Percentiles rank a stretch among this genome's conserved stretches.
These are phyloP conservation scores for Nasonia giraulti DNA, from an alignment of 1,140 invertebrate species.

Conservation along the genomic window DNA sequence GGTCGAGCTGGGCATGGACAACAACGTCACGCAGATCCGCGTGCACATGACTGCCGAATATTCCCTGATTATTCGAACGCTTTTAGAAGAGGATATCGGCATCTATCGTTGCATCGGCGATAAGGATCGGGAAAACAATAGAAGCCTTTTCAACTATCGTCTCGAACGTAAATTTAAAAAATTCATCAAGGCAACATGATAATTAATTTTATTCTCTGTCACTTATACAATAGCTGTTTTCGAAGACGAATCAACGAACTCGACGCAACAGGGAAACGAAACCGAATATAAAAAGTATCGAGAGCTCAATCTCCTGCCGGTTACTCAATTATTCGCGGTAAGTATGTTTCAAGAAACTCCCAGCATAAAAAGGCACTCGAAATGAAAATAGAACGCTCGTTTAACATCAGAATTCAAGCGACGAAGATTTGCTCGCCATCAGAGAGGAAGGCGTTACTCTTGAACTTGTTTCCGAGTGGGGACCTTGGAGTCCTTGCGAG, in stretches of 20 bases:
- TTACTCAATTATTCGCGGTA: conserved; percentile 65
- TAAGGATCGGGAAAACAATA: conserved; percentile 60
- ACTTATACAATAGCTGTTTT: conserved; percentile 59
- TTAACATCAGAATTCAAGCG: conserved; percentile 61
- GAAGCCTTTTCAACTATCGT: conserved; percentile 72
- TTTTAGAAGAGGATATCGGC: conserved; percentile 67
- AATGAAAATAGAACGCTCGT: neutral
- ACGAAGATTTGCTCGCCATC: conserved; percentile 62
- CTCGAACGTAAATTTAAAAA: conserved; percentile 68
- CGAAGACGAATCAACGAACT: conserved; percentile 54
- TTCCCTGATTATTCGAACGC: conserved; percentile 69
- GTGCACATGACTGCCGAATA: conserved; percentile 69
- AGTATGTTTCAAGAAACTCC: conserved; percentile 42
- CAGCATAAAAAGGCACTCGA: neutral
- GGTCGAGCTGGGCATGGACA: conserved; percentile 73
- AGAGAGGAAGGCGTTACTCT: conserved; percentile 64
- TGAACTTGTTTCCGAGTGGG: conserved; percentile 67
- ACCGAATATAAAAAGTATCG: conserved; percentile 73
- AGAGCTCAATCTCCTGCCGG: conserved; percentile 69
- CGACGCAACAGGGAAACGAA: conserved; percentile 58
- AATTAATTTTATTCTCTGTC: conserved; percentile 31
- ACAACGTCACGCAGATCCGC: conserved; percentile 69
- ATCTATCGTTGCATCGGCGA: conserved; percentile 68
- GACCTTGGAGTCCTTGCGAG: conserved; percentile 64
- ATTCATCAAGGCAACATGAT: neutral